Evolutionary conservation across 2,113 vertebrate genomes (phyloP).

Genomic region (Ailurus styani): DNA sequence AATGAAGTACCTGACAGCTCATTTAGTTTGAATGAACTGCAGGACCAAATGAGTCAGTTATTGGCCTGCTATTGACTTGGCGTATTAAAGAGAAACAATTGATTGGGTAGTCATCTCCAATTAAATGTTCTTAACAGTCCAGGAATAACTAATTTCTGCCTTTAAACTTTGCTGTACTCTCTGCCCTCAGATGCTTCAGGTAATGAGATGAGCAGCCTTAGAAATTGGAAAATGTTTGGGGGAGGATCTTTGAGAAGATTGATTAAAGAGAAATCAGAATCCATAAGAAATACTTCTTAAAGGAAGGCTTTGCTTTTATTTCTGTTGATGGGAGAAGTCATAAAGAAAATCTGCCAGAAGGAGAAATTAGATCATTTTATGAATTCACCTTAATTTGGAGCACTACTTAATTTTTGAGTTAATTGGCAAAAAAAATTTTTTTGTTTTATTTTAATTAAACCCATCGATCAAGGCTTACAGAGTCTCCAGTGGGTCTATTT

Average conservation of each 20-base stretch:
- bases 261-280: background rate
- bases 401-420: conserved; percentile 31
- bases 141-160: conserved; percentile 37
- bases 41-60: background rate
- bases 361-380: background rate
- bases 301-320: conserved; percentile 4
- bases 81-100: conserved; percentile 42
- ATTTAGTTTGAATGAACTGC: background rate
- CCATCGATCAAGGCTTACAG: background rate
- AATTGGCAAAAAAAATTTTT: background rate
- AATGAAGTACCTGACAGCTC: conserved; percentile 43
- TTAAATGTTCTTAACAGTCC: background rate
- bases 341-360: background rate
- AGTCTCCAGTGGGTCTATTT: background rate
- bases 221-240: background rate
- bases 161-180: background rate
- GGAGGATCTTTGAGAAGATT: background rate
- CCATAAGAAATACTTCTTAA: background rate
- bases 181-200: background rate
- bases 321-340: background rate
- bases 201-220: background rate
- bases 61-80: background rate
- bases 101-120: conserved; percentile 8
- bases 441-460: background rate
- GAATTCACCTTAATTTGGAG: conserved; percentile 16